Conservation (phyloP, 2,888 invertebrate genomes). For the Ernsta delagoae region DNA sequence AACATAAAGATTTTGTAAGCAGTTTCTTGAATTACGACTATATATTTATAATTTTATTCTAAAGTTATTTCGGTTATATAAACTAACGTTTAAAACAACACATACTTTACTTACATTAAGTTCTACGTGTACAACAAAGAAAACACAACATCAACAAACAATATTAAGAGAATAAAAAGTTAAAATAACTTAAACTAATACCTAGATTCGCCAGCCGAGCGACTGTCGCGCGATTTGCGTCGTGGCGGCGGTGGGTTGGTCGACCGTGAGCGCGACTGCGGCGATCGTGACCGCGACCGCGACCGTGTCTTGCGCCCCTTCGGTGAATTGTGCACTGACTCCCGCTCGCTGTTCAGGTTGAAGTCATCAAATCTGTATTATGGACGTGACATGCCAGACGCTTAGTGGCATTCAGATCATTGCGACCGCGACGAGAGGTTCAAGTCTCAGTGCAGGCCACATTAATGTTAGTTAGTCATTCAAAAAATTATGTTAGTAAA, state of each 20-base stretch:
- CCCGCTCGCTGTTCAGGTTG: constrained; percentile 81
- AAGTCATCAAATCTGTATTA: constrained; percentile 78
- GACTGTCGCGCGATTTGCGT: constrained; percentile 74
- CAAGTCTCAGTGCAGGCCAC: neutral
- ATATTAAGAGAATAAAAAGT: too few relatives aligned
- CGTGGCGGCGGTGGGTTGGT: constrained; percentile 51
- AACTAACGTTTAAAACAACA: too few relatives aligned
- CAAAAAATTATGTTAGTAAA: neutral
- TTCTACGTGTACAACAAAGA: too few relatives aligned
- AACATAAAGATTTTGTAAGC: too few relatives aligned
- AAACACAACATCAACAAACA: too few relatives aligned
- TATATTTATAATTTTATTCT: too few relatives aligned
- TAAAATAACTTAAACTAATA: constrained; percentile 42
- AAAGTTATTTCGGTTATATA: too few relatives aligned
- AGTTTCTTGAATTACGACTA: too few relatives aligned
- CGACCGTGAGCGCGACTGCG: constrained; percentile 55
- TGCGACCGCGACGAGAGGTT: neutral
- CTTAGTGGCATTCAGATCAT: constrained; percentile 17
- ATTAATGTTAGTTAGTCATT: neutral
- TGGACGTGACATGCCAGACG: constrained; percentile 14
- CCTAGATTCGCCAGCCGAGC: constrained; percentile 74
- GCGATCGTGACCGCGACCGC: constrained; percentile 57
- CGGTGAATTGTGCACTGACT: constrained; percentile 60
- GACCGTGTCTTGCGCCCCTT: constrained; percentile 63
- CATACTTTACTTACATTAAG: too few relatives aligned